These are phyloP conservation scores for Tryphoninae sp. DNA, from an alignment of 2,888 invertebrate species.

Conservation along the genomic window DNA sequence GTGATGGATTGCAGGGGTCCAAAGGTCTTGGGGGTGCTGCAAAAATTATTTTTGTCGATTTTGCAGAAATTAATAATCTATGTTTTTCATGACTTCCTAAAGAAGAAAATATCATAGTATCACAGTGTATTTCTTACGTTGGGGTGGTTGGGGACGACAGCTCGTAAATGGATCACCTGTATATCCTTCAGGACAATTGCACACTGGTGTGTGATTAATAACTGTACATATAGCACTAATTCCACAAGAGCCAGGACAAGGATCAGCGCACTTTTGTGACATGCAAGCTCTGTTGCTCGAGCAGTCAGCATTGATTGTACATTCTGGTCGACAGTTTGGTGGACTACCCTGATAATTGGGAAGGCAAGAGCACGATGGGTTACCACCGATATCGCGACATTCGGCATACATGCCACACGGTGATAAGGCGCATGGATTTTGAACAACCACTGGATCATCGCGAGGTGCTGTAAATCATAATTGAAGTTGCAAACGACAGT, in stretches of 20 bases:
- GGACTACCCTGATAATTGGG: slow-evolving; percentile 90
- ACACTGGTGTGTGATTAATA: slow-evolving; percentile 92
- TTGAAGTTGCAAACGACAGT: too few relatives aligned
- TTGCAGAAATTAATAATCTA: too few relatives aligned
- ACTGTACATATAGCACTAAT: slow-evolving; percentile 90
- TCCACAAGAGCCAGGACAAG: slow-evolving; percentile 85
- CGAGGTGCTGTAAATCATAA: slow-evolving; percentile 80
- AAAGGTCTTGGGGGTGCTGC: slow-evolving; percentile 78
- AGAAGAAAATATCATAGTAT: background rate
- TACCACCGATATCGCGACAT: slow-evolving; percentile 88
- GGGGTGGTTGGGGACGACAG: slow-evolving; percentile 85
- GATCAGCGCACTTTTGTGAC: slow-evolving; percentile 82
- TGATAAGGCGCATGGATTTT: slow-evolving; percentile 90
- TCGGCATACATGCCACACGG: slow-evolving; percentile 94
- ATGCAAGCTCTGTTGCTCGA: slow-evolving; percentile 82
- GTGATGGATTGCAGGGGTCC: slow-evolving; percentile 89
- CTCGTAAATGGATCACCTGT: slow-evolving; percentile 93
- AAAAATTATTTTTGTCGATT: slow-evolving; percentile 33
- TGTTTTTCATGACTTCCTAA: slow-evolving; percentile 68
- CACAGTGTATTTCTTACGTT: slow-evolving; percentile 80
- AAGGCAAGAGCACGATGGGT: slow-evolving; percentile 92
- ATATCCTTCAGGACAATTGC: slow-evolving; percentile 90
- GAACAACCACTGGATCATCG: slow-evolving; percentile 71
- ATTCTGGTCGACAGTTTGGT: slow-evolving; percentile 92
- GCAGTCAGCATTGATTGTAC: slow-evolving; percentile 87